Conservation (phyloP, 1,140 invertebrate genomes). For the Oreohelix idahoensis region DNA sequence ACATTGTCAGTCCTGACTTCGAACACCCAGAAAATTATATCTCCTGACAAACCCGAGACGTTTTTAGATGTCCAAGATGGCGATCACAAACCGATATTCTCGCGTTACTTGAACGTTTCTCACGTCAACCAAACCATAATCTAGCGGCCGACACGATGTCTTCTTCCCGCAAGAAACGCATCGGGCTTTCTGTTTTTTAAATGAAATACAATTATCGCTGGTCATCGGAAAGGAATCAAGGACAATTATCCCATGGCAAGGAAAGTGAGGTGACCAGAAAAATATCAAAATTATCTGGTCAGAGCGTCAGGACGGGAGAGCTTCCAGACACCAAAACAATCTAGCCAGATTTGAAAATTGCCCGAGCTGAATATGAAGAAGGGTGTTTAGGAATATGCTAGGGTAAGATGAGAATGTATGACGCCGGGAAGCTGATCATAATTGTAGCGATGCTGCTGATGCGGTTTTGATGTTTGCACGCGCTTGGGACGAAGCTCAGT, state of each 20-base stretch:
- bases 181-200: constrained; percentile 19
- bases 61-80: not conserved
- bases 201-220: constrained; percentile 36
- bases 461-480: constrained; percentile 13
- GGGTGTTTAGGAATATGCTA: constrained; percentile 16
- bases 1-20: constrained; percentile 18
- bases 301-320: constrained; percentile 18
- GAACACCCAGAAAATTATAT: constrained; percentile 29
- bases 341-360: constrained; percentile 35
- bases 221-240: constrained; percentile 27
- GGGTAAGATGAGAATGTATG: constrained; percentile 4
- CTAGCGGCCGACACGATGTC: not conserved
- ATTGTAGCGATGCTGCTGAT: constrained; percentile 3
- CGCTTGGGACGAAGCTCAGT: not conserved
- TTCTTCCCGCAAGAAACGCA: constrained; percentile 16
- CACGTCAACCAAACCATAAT: constrained; percentile 17
- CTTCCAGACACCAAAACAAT: constrained; percentile 23
- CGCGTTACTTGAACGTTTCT: constrained; percentile 8
- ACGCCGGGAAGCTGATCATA: not conserved
- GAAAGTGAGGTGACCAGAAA: not conserved
- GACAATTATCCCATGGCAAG: not conserved
- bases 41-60: not conserved
- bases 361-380: constrained; percentile 31
- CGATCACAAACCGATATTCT: constrained; percentile 1
- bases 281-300: constrained; percentile 35